Evolutionary conservation across 37 sponge, comb jelly and placozoan genomes (phyloP).

Genomic region (Agelas oroides): DNA sequence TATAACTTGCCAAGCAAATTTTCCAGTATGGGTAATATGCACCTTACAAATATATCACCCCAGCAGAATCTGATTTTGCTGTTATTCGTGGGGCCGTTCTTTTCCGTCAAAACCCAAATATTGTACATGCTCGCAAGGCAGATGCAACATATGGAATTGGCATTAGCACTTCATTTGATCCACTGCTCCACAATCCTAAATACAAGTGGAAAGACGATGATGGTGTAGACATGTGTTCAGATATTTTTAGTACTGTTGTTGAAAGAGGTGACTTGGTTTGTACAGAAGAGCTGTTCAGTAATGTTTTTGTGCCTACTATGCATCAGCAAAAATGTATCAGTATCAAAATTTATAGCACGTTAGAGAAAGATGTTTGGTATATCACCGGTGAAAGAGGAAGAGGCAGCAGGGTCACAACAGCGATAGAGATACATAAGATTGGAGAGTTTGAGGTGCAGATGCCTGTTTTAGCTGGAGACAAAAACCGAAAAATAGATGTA

Average conservation of each 20-base stretch:
- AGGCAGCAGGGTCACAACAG: no score
- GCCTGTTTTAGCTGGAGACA: conserved; percentile 13
- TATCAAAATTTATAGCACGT: neutral
- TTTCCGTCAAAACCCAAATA: conserved; percentile 6
- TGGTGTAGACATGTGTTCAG: neutral
- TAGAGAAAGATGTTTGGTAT: neutral
- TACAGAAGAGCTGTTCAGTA: neutral
- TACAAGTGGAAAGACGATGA: conserved; percentile 1
- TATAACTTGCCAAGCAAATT: no score
- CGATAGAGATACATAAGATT: neutral
- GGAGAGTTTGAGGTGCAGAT: conserved; percentile 26
- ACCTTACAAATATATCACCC: neutral
- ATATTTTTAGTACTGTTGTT: conserved; percentile 18
- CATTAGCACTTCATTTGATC: neutral
- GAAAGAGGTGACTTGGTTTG: neutral
- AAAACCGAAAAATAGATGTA: conserved; percentile 16
- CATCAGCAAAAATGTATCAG: neutral
- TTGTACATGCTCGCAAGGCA: conserved; percentile 10
- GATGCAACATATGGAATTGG: conserved; percentile 54
- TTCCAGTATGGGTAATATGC: no score
- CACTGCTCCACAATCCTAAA: neutral
- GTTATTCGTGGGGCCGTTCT: conserved; percentile 33
- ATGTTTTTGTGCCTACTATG: neutral
- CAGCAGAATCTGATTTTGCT: neutral
- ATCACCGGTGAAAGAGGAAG: neutral